Conservation (phyloP, 2,797 vertebrate species). For the Odontamblyopus rebecca region DNA sequence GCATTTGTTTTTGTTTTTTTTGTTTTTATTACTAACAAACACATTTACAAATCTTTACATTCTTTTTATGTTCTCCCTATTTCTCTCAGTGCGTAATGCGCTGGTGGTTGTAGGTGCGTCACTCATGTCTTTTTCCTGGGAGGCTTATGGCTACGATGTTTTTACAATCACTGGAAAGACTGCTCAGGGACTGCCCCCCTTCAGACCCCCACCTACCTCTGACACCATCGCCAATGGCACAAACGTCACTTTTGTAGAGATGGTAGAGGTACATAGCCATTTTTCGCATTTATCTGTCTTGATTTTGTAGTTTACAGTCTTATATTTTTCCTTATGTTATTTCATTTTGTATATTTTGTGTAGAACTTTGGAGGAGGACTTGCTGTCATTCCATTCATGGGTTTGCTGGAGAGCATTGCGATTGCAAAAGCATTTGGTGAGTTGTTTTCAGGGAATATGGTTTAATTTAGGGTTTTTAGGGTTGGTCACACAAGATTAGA, state of each 20-base stretch:
- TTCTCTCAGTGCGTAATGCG: constrained; percentile 83
- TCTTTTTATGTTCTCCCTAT: not conserved
- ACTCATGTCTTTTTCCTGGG: constrained; percentile 81
- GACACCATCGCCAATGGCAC: constrained; percentile 80
- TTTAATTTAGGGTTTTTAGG: constrained; percentile 2
- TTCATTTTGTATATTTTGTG: not conserved
- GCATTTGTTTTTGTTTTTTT: not conserved
- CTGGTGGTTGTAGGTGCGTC: constrained; percentile 86
- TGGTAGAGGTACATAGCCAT: constrained; percentile 65
- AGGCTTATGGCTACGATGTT: constrained; percentile 73
- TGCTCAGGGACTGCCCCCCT: constrained; percentile 81
- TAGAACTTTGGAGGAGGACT: constrained; percentile 88
- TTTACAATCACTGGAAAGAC: constrained; percentile 88
- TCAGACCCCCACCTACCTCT: constrained; percentile 80
- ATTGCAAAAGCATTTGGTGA: constrained; percentile 94
- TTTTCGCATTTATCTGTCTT: no score
- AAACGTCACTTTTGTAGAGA: constrained; percentile 74
- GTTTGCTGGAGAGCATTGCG: constrained; percentile 89
- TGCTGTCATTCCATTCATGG: constrained; percentile 90
- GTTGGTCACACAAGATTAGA: not conserved
- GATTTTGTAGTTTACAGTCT: not conserved
- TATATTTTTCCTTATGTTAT: not conserved
- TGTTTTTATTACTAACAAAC: not conserved
- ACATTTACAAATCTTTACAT: constrained; percentile 9
- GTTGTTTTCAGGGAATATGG: not conserved